Evolutionary conservation across 2,888 invertebrate genomes (phyloP), one percentile per base, ranked within the genome.

Genomic region (Iphiclides podalirius): DNA sequence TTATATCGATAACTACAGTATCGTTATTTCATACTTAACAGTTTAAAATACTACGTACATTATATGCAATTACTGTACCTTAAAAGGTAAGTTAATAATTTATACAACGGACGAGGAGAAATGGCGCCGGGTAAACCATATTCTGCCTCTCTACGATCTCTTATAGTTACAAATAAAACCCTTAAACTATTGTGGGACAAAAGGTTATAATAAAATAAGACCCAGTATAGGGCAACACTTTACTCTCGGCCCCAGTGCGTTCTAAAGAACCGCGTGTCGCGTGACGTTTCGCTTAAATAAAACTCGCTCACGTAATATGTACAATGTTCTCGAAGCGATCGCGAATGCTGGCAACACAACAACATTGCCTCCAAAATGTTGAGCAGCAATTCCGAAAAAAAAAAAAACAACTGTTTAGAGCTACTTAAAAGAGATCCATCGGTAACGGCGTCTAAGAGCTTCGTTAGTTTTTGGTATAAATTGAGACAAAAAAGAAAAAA

Each of bases 1-100:
- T 85, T 81, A 80, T 11, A 74, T 77, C 67, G 66, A 77, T 80
- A 83, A 80, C 83, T 85, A 86, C 79, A 68, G 65, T 75, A 79
- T 76, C 79, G 77, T 82, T 83, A 83, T 67, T 81, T 76, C 77
- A 77, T 90, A 91, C 91, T 91, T 91, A 91, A 89, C 83, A 79
- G 70, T 82, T 80, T 78, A 85, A 78, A 78, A 74, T 72, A 79
- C 84, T 89, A 88, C 83, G 80, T 89, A 85, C 84, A 89, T 79
- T 87, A 84, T 86, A 85, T 89, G 81, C 83, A 89, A 77, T 85
- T 80, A 83, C 72, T 77, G 68, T 72, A 72, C 62, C 80, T 83
- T 83, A 83, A 62, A 66, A 72, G 72, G 73, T 78, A 80, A 70
- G 72, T 79, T 76, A 86, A 84, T 87, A 85, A 88, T 86, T 86